phyloP scores from a whole-genome alignment of 2,113 vertebrate species.

The Apeltes quadracus region DNA sequence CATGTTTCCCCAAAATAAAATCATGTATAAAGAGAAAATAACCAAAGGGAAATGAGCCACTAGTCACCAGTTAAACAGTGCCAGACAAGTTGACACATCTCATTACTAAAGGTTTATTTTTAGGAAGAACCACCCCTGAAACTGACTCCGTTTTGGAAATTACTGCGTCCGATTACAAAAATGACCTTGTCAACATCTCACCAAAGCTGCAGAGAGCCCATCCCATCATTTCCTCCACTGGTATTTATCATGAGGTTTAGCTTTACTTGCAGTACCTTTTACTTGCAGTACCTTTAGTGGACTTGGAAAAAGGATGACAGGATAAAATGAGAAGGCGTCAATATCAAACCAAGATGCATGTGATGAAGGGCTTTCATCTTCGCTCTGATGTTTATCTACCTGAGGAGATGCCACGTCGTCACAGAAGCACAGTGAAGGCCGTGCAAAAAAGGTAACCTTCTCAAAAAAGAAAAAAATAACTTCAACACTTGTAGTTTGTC shows the following conservation, averaged over 20 bases:
- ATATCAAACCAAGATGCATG: constrained; percentile 12
- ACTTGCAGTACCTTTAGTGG: neutral
- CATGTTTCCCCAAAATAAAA: too few relatives aligned
- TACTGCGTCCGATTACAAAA: too few relatives aligned
- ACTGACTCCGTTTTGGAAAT: too few relatives aligned
- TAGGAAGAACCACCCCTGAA: too few relatives aligned
- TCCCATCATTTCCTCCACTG: neutral
- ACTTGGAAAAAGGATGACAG: neutral
- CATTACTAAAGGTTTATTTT: too few relatives aligned
- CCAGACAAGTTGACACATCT: too few relatives aligned
- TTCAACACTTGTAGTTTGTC: constrained; percentile 2
- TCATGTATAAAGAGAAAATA: too few relatives aligned
- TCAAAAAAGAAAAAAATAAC: constrained; percentile 2
- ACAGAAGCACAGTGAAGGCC: neutral
- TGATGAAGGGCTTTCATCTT: constrained; percentile 15
- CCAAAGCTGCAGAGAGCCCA: neutral
- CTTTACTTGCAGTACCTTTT: too few relatives aligned
- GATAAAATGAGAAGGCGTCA: constrained; percentile 1
- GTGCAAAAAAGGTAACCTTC: neutral
- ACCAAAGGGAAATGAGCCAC: too few relatives aligned
- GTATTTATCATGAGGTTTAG: constrained; percentile 1
- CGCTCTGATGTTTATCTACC: constrained; percentile 19
- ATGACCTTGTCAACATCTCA: neutral
- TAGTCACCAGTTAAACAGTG: too few relatives aligned
- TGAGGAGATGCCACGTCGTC: constrained; percentile 28